Evolutionary conservation across 1,140 invertebrate genomes (phyloP), one percentile per base, ranked within the genome.

Genomic region (Lordiphosa mommai): DNA sequence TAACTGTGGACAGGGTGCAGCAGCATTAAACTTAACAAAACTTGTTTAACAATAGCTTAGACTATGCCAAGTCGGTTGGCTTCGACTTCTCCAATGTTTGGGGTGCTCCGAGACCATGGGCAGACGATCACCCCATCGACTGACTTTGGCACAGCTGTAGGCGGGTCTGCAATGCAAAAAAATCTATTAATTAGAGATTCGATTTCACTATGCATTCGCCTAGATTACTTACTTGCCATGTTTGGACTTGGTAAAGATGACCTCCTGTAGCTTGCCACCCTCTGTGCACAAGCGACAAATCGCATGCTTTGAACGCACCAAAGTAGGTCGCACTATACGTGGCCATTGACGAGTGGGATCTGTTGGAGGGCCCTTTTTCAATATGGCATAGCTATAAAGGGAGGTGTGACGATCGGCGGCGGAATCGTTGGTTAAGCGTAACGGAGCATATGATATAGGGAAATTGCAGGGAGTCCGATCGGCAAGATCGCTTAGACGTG

Each of bases 381-480:
- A 87, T 37, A 97, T 92, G 0, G 96, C 90, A 88, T 96, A 97
- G 4, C 93, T 94, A 88, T 92, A 96, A 13, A 90, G 52, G 65
- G 95, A 93, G 9, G 85, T 89, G 23, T 79, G 72, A 0, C 89
- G 57, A 61, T 90, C 80, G 2, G 73, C 57, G 43, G 89, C 89
- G 1, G 88, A 73, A 4, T 76, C 63, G 29, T 70, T 86, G 29
- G 64, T 85, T 57, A 93, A 89, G 17, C 90, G 89, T 51, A 95
- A 73, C 1, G 91, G 89, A 33, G 90, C 86, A 88, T 93, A 96
- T 7, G 89, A 70, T 14, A 93, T 91, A 59, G 92, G 71, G 88
- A 96, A 97, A 88, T 94, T 96, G 87, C 96, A 98, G 0, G 94
- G 93, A 7, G 91, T 93, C 4, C 91, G 90, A 37, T 93, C 89